Base-by-base conservation (phyloP, 2,797 vertebrate genomes). In the Gallirallus australis region DNA sequence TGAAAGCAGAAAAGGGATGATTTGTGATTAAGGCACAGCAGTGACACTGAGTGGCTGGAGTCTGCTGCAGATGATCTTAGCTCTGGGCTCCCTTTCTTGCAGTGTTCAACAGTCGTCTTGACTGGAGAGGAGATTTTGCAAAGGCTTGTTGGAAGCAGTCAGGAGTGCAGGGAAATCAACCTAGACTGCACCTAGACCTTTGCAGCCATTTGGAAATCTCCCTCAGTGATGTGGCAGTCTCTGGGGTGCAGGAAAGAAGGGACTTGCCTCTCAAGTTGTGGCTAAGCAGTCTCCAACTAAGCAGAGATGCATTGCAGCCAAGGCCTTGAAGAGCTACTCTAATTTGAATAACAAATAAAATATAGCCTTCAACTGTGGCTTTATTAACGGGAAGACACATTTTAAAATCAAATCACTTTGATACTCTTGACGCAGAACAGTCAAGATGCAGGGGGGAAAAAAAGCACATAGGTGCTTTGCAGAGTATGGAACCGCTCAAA, bases 311-410 rank as follows among this genome's bases (percentile, higher is more conserved):
- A 5, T 7, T 63, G 65, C 42, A 90, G 31, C 27, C 3, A 3
- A 76, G 39, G 40, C 30, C 77, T 84, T 2, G 1, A 87, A 69
- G n/a, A 84, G 13, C 52, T 68, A 21, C 60, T n/a, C 10, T 31
- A 80, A 80, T 92, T 73, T 73, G 39, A 93, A 86, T 90, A 85
- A 70, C 82, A 96, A 83, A 91, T 88, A 88, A 81, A 91, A 89
- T 1, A 4, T 47, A 78, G 82, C 25, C n/a, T 91, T 94, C 66
- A 13, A 91, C 89, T 70, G 37, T 0, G 0, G 30, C 69, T 94
- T 94, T 84, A 82, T 94, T 93, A 94, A 72, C 0, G 2, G 17
- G 23, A 54, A 47, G 54, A 47, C 78, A 75, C 42, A 75, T 78
- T 92, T 92, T 45, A 90, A 83, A 93, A 94, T 80, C 42, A 91